phyloP scores from a whole-genome alignment of 2,888 invertebrate species.

The Fragum sueziense region DNA sequence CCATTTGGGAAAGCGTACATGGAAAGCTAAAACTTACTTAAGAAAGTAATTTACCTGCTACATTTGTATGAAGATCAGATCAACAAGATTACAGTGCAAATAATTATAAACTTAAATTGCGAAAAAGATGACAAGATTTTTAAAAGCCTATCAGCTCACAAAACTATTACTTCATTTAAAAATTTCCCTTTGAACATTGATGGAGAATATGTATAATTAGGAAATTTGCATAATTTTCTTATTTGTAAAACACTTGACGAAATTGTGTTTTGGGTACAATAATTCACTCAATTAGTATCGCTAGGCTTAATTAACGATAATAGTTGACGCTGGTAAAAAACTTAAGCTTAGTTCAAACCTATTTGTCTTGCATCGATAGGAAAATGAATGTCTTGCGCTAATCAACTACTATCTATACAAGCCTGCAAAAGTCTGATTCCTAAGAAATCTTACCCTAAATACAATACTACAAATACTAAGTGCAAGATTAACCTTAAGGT shows the following conservation, averaged over 20 bases:
- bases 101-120: not conserved
- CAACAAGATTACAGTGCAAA: not conserved
- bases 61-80: no score
- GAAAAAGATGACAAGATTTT: not conserved
- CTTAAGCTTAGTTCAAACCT: no score
- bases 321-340: not conserved
- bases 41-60: no score
- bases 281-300: not conserved
- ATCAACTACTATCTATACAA: no score
- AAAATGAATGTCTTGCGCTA: no score
- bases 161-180: slow-evolving; percentile 14
- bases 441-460: no score
- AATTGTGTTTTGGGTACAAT: not conserved
- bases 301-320: slow-evolving; percentile 1
- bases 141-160: slow-evolving; percentile 5
- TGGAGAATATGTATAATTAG: slow-evolving; percentile 3
- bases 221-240: slow-evolving; percentile 10
- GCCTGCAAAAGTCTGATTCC: no score
- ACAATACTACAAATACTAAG: no score
- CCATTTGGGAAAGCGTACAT: no score
- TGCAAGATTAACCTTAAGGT: no score
- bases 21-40: no score
- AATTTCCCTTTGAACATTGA: not conserved
- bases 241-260: slow-evolving; percentile 12
- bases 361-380: no score